Evolutionary conservation across 2,113 vertebrate species (phyloP).

Genomic region (Percopsis transmontana): DNA sequence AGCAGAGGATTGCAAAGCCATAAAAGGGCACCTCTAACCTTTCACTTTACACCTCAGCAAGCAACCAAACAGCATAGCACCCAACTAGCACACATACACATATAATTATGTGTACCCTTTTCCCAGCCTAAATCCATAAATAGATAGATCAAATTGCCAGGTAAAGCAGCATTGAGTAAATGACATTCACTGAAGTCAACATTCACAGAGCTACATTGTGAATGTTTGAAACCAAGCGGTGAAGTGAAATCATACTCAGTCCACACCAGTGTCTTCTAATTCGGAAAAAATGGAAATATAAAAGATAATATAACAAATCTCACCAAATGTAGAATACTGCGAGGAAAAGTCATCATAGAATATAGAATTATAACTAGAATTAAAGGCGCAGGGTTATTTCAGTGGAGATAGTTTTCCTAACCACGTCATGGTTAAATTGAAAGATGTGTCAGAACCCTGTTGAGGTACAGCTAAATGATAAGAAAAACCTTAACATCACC

Average conservation of each 20-base stretch:
- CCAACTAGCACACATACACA: not conserved
- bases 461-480: not conserved
- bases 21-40: conserved; percentile 35
- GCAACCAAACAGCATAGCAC: conserved; percentile 19
- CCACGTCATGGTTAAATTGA: not conserved
- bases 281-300: too few species aligned
- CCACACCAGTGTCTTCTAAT: not conserved
- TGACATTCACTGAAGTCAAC: not conserved
- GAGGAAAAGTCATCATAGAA: too few species aligned
- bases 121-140: too few species aligned
- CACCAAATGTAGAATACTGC: too few species aligned
- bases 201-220: not conserved
- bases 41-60: conserved; percentile 33
- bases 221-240: not conserved
- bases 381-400: too few species aligned
- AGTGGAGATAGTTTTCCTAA: too few species aligned
- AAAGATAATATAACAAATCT: too few species aligned
- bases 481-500: not conserved
- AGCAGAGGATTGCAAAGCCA: conserved; percentile 38
- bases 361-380: too few species aligned
- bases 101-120: not conserved
- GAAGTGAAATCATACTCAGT: not conserved
- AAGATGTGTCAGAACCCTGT: not conserved
- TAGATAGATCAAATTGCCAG: too few species aligned
- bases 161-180: not conserved